phyloP scores from a whole-genome alignment of 2,888 invertebrate species.

The Acholoe squamosa region DNA sequence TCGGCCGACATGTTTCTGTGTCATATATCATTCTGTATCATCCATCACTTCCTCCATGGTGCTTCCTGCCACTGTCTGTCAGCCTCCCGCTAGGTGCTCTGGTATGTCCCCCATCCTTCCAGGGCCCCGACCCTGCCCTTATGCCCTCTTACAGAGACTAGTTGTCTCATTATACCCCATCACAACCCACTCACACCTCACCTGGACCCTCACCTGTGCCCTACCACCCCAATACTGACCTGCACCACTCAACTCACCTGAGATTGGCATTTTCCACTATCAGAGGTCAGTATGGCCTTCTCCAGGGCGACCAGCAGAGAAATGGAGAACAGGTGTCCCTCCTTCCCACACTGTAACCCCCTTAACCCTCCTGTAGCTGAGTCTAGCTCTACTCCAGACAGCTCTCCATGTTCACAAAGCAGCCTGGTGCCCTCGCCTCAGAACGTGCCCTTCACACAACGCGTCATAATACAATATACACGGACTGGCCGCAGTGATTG shows the following conservation, averaged over 20 bases:
- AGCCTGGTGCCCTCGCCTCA: not conserved
- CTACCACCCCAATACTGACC: not conserved
- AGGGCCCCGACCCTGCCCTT: no score
- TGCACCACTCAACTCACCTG: not conserved
- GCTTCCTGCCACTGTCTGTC: no score
- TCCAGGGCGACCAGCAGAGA: not conserved
- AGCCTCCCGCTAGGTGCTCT: no score
- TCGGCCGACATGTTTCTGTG: no score
- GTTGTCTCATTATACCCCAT: constrained; percentile 17
- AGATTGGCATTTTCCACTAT: not conserved
- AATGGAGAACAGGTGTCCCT: constrained; percentile 11
- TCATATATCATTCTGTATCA: no score
- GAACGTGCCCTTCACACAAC: constrained; percentile 13
- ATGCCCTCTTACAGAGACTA: not conserved
- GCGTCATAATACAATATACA: constrained; percentile 8
- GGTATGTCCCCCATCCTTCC: no score
- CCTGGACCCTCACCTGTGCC: not conserved
- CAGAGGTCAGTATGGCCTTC: not conserved
- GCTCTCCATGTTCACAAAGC: not conserved
- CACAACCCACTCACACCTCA: constrained; percentile 13
- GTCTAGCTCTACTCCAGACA: no score
- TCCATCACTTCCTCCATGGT: no score
- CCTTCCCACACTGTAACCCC: not conserved
- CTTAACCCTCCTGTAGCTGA: not conserved
- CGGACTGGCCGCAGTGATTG: not conserved